Evolutionary conservation across 2,797 vertebrate species (phyloP).

Genomic region (Pangasius djambal): DNA sequence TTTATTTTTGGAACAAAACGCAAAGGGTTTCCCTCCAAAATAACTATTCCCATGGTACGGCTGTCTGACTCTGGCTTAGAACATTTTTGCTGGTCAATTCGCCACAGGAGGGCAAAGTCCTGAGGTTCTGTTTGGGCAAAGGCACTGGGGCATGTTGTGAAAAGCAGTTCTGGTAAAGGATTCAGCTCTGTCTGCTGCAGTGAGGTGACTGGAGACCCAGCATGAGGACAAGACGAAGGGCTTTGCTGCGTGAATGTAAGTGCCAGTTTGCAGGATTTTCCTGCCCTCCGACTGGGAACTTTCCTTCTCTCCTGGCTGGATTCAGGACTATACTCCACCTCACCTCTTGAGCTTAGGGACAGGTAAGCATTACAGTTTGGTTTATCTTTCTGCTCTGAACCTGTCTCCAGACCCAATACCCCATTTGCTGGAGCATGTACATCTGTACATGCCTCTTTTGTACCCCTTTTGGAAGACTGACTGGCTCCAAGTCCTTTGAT

Average conservation of each 20-base stretch:
- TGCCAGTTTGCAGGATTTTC: constrained; percentile 82
- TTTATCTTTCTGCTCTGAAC: background rate
- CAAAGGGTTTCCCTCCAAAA: constrained; percentile 67
- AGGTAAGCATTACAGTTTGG: constrained; percentile 25
- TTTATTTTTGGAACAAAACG: constrained; percentile 78
- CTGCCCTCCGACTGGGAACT: constrained; percentile 73
- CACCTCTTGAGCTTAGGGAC: constrained; percentile 13
- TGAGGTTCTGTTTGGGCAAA: constrained; percentile 85
- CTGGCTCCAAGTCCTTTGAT: background rate
- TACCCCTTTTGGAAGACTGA: constrained; percentile 28
- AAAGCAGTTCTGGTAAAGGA: constrained; percentile 19
- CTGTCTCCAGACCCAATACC: background rate
- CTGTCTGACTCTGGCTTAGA: background rate
- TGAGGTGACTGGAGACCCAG: constrained; percentile 44
- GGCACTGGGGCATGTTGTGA: constrained; percentile 31
- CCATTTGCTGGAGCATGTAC: background rate
- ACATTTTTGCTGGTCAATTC: constrained; percentile 74
- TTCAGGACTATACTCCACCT: constrained; percentile 14
- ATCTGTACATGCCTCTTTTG: background rate
- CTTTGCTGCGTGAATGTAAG: constrained; percentile 82
- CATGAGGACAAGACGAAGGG: constrained; percentile 30
- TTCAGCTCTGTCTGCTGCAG: constrained; percentile 20
- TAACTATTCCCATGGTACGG: background rate
- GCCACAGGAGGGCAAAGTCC: constrained; percentile 91
- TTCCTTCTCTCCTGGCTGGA: constrained; percentile 68